Evolutionary conservation across 2,888 invertebrate species (phyloP), one percentile per base, ranked within the genome.

Genomic region (Rhingia rostrata): DNA sequence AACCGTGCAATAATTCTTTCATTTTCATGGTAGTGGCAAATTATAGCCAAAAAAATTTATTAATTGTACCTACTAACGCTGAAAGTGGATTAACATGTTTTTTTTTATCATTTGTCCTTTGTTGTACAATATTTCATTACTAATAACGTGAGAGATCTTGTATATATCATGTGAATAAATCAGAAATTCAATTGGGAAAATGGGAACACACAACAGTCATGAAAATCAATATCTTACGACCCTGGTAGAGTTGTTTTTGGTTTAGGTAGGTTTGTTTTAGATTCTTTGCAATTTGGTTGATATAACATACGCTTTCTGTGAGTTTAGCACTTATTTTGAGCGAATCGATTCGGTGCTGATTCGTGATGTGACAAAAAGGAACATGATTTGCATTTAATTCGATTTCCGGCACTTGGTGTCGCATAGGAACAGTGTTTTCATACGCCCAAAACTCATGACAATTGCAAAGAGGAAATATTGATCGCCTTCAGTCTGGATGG

Each of bases 31-130:
- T 49, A 30, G 7, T 69, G 56, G 51, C 10, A 82, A 49, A 49
- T 72, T 49, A 54, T 56, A 32, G 7, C n/a, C 22, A 49, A 49
- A 58, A 47, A 66, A 45, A 33, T 47, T 22, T 49, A 39, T 45
- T 39, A 45, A 60, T 32, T 73, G 9, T 83, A 74, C n/a, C n/a
- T n/a, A n/a, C 83, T 83, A 74, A 79, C 73, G 47, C 73, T 43
- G 49, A 72, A 51, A 61, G 73, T 79, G 51, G 73, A 67, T 58
- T 79, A 83, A 79, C 79, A 83, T 74, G 73, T 79, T 73, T 56
- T 58, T 69, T 7, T 35, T 7, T 69, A 2, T 22, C 2, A 2
- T 22, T 22, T 22, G n/a, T n/a, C n/a, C 49, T 49, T 37, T 63
- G 5, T 51, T 63, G 58, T 53, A 73, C 53, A 33, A 56, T 58